These are phyloP conservation scores for Vespertilio murinus DNA, from an alignment of 2,797 vertebrate genomes.

Conservation along the genomic window DNA sequence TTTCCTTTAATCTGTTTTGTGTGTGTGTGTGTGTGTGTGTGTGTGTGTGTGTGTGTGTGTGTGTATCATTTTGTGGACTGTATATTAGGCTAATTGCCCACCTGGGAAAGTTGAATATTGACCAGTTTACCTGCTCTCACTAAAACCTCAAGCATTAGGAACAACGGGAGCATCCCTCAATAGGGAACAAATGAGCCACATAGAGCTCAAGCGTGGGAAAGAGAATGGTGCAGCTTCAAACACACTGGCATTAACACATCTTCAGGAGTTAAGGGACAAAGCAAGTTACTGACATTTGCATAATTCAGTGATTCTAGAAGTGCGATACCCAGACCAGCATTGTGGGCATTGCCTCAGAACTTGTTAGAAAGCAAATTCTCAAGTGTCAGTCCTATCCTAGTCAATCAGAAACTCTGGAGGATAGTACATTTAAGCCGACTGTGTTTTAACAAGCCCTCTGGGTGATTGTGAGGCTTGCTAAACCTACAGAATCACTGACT, in stretches of 20 bases:
- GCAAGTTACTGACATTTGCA: not conserved
- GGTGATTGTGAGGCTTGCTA: not conserved
- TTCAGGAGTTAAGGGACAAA: not conserved
- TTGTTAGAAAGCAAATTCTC: constrained; percentile 22
- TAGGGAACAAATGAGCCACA: not conserved
- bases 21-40: too few species aligned
- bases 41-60: too few species aligned
- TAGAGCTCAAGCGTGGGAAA: not conserved
- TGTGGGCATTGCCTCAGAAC: not conserved
- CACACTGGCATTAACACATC: not conserved
- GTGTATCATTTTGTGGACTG: constrained; percentile 10
- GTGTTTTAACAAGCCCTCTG: not conserved
- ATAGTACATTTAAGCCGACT: not conserved
- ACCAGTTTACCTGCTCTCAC: not conserved
- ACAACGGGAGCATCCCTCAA: not conserved
- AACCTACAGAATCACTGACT: not conserved
- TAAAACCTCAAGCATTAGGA: constrained; percentile 1
- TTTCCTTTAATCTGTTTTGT: not conserved
- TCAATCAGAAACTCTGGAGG: not conserved
- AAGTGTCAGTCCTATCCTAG: not conserved
- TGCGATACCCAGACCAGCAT: not conserved
- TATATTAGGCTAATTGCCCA: constrained; percentile 23
- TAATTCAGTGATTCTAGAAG: constrained; percentile 34
- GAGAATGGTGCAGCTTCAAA: not conserved
- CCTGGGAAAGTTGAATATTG: constrained; percentile 42